Evolutionary conservation across 2,888 invertebrate species (phyloP).

Genomic region (Tiphia femorata): DNA sequence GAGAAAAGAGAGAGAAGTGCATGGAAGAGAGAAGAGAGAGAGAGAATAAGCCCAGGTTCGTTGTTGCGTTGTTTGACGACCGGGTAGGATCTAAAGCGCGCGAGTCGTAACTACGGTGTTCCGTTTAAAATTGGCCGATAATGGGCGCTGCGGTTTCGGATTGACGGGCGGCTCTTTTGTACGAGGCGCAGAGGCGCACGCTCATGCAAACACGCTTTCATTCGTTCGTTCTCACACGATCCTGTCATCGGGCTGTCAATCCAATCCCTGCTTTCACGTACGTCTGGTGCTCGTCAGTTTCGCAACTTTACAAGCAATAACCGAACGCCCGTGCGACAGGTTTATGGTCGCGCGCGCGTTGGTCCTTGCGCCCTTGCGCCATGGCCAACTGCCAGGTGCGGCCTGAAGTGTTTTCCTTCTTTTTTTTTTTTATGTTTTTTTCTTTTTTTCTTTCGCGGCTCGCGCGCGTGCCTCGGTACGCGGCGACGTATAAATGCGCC

Average conservation of each 20-base stretch:
- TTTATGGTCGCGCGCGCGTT: conserved; percentile 28
- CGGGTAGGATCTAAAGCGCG: conserved; percentile 20
- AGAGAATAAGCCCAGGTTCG: background rate
- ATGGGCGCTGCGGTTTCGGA: conserved; percentile 37
- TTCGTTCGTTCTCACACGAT: conserved; percentile 29
- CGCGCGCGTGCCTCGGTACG: too few species aligned
- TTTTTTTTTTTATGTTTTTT: too few species aligned
- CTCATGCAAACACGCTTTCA: conserved; percentile 40
- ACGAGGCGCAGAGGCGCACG: conserved; percentile 12
- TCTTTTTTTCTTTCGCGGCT: too few species aligned
- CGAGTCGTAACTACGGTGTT: conserved; percentile 35
- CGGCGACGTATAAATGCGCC: too few species aligned
- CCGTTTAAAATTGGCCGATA: conserved; percentile 43
- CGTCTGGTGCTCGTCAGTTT: conserved; percentile 32
- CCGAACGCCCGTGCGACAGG: conserved; percentile 32
- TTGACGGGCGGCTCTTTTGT: conserved; percentile 42
- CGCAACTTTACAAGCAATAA: conserved; percentile 48
- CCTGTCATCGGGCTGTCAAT: conserved; percentile 42
- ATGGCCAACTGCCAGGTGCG: conserved; percentile 19
- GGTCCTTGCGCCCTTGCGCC: conserved; percentile 21
- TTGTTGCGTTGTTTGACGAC: conserved; percentile 26
- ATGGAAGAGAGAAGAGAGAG: too few species aligned
- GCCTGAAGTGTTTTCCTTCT: background rate
- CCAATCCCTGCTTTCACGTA: conserved; percentile 12
- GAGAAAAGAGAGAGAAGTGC: too few species aligned